Conservation (phyloP, 92 coral and sea anemone genomes). For the Desmophyllum pertusum region DNA sequence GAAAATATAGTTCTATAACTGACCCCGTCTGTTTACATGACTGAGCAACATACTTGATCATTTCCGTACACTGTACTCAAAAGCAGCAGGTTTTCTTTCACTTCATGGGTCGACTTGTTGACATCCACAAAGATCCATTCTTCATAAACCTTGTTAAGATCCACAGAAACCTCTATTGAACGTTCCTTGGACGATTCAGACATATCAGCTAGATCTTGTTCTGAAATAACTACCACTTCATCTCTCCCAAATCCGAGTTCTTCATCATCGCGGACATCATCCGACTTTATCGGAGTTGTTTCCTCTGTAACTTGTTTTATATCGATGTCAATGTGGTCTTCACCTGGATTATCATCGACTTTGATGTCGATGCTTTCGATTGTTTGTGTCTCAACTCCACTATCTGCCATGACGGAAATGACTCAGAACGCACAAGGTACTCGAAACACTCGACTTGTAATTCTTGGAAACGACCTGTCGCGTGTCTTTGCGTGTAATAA, state of each 20-base stretch:
- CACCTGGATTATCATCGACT: constrained; percentile 31
- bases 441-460: neutral
- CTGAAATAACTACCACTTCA: constrained; percentile 31
- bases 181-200: constrained; percentile 17
- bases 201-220: constrained; percentile 21
- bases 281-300: constrained; percentile 7
- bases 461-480: neutral
- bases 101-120: constrained; percentile 66
- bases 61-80: constrained; percentile 77
- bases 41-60: constrained; percentile 65
- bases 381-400: constrained; percentile 28
- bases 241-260: constrained; percentile 21
- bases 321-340: constrained; percentile 28
- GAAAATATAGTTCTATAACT: neutral
- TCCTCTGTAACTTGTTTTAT: constrained; percentile 36
- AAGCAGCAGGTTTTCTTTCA: constrained; percentile 71
- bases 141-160: constrained; percentile 63
- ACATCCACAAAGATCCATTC: constrained; percentile 86
- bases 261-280: neutral
- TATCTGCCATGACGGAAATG: neutral
- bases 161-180: constrained; percentile 24
- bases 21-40: constrained; percentile 52
- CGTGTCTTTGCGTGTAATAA: neutral
- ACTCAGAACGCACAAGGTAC: neutral
- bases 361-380: constrained; percentile 41